Conservation (phyloP, 2,888 invertebrate species). For the Apamea anceps region DNA sequence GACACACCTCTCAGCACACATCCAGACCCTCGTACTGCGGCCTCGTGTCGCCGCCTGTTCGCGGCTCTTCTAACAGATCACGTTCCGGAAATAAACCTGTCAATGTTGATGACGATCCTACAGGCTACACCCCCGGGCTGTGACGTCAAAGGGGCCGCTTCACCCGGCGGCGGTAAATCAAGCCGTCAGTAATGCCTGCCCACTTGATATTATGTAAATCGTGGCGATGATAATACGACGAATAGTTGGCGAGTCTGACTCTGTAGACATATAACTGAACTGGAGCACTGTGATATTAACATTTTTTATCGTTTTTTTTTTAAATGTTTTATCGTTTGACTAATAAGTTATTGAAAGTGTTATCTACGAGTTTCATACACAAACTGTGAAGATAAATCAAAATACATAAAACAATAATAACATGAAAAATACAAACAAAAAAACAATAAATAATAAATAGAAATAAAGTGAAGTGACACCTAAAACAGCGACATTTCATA, state of each 20-base stretch:
- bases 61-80: constrained; percentile 24
- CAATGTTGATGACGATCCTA: constrained; percentile 59
- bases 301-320: too few relatives aligned
- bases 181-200: constrained; percentile 31
- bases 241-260: constrained; percentile 7
- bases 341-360: too few relatives aligned
- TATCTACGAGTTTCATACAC: too few relatives aligned
- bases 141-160: constrained; percentile 40
- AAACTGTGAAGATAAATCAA: too few relatives aligned
- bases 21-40: background rate
- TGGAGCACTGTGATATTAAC: background rate
- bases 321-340: too few relatives aligned
- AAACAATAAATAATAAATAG: too few relatives aligned
- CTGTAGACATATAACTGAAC: background rate
- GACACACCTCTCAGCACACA: background rate
- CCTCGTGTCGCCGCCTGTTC: background rate
- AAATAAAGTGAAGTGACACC: too few relatives aligned
- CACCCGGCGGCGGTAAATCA: constrained; percentile 33
- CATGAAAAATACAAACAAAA: too few relatives aligned
- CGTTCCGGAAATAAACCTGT: constrained; percentile 67
- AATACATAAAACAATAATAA: too few relatives aligned
- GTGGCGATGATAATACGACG: background rate
- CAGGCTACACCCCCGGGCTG: background rate
- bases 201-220: constrained; percentile 23
- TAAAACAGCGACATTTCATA: too few relatives aligned